Percentiles rank a stretch among this genome's conserved stretches.
Conservation (phyloP, 2,888 invertebrate species). For the Mystacides longicornis region DNA sequence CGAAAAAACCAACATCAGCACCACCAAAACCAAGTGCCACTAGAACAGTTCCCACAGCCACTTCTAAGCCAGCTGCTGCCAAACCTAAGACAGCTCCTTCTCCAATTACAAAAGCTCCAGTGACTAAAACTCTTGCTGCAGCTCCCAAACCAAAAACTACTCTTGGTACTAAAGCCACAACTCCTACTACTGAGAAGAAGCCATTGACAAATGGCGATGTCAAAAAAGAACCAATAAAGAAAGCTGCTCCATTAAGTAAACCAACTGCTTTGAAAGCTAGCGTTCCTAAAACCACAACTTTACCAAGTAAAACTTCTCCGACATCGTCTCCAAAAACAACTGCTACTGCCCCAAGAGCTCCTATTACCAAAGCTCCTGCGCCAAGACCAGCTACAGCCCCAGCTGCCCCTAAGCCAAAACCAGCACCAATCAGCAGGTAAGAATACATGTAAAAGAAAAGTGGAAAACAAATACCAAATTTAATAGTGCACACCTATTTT, state of each 20-base stretch:
- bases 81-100: conserved; percentile 27
- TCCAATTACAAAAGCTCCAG: conserved; percentile 29
- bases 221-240: conserved; percentile 33
- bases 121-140: conserved; percentile 29
- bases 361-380: conserved; percentile 18
- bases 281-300: conserved; percentile 26
- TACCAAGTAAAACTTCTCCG: conserved; percentile 28
- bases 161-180: conserved; percentile 17
- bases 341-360: conserved; percentile 22
- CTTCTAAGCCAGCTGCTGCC: conserved; percentile 26
- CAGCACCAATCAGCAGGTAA: conserved; percentile 30
- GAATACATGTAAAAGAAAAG: too few relatives aligned
- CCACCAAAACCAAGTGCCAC: conserved; percentile 22
- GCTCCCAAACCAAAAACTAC: conserved; percentile 28
- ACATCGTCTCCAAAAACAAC: conserved; percentile 28
- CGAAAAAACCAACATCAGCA: conserved; percentile 15
- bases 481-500: too few relatives aligned
- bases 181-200: conserved; percentile 39
- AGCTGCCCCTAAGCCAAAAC: conserved; percentile 28
- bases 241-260: conserved; percentile 22
- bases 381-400: conserved; percentile 26
- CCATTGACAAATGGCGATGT: conserved; percentile 51
- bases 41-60: conserved; percentile 24
- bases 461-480: too few relatives aligned
- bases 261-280: conserved; percentile 25